Conservation (phyloP, 64 coral and sea anemone genomes). For the Acropora tenuis region DNA sequence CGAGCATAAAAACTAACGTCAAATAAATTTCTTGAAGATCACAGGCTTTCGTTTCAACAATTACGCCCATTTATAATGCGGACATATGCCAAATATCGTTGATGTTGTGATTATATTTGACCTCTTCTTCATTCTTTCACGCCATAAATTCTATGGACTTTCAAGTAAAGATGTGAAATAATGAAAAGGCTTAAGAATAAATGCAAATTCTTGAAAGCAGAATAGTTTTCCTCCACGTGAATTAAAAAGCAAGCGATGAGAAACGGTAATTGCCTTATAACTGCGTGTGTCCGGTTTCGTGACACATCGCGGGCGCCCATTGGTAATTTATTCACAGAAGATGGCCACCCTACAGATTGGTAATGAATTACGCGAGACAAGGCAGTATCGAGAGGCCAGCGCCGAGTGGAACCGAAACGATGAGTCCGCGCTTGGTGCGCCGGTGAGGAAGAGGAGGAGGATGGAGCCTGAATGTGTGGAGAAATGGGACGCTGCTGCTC, state of each 20-base stretch:
- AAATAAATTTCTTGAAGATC: neutral
- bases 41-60: neutral
- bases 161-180: neutral
- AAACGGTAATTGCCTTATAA: no score
- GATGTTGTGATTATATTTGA: neutral
- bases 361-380: conserved; percentile 34
- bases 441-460: conserved; percentile 24
- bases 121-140: neutral
- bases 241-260: no score
- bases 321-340: conserved; percentile 25
- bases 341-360: conserved; percentile 30
- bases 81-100: neutral
- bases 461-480: conserved; percentile 40
- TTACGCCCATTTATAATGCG: neutral
- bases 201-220: no score
- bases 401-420: neutral
- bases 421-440: neutral
- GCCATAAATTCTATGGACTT: neutral
- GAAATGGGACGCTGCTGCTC: conserved; percentile 47
- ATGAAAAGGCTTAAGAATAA: no score
- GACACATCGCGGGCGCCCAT: conserved; percentile 1
- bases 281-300: neutral
- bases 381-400: conserved; percentile 33
- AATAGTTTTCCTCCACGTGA: no score
- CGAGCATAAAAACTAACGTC: no score